Percentiles rank a stretch among this genome's conserved stretches.
phyloP scores from a whole-genome alignment of 2,888 invertebrate genomes.

The Scaptomyza parva region DNA sequence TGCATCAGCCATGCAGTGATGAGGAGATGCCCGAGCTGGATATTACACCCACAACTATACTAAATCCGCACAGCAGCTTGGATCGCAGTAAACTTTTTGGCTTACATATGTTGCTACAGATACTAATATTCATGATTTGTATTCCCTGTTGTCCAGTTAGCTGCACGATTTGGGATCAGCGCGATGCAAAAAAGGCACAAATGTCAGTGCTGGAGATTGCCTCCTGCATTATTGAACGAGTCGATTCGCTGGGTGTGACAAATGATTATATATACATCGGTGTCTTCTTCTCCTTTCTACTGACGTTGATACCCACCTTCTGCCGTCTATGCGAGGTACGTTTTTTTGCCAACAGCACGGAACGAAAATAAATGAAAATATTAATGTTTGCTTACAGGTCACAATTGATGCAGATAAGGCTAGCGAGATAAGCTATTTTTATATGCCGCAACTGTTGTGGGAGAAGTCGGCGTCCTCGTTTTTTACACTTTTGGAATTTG shows the following conservation, averaged over 20 bases:
- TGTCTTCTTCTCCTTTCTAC: constrained; percentile 87
- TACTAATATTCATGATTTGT: not conserved
- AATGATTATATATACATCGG: constrained; percentile 92
- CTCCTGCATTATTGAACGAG: constrained; percentile 96
- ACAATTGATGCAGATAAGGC: constrained; percentile 82
- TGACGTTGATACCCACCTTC: constrained; percentile 88
- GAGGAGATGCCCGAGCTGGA: constrained; percentile 87
- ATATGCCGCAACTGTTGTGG: constrained; percentile 83
- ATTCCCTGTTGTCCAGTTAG: constrained; percentile 88
- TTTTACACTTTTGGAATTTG: constrained; percentile 85
- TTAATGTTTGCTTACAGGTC: constrained; percentile 60
- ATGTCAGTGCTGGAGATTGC: constrained; percentile 97
- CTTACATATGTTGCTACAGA: not conserved
- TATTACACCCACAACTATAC: constrained; percentile 90
- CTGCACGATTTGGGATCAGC: constrained; percentile 97
- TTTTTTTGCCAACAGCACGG: not conserved
- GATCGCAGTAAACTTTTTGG: constrained; percentile 88
- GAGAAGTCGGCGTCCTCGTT: constrained; percentile 85
- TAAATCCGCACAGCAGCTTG: constrained; percentile 90
- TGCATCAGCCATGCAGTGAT: constrained; percentile 84
- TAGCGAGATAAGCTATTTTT: constrained; percentile 83
- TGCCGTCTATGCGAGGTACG: constrained; percentile 83
- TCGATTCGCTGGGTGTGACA: constrained; percentile 92
- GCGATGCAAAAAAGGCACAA: constrained; percentile 96
- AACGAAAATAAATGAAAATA: not conserved